Evolutionary conservation across 2,888 invertebrate species (phyloP), one percentile per base, ranked within the genome.

Genomic region (Nasonia oneida): DNA sequence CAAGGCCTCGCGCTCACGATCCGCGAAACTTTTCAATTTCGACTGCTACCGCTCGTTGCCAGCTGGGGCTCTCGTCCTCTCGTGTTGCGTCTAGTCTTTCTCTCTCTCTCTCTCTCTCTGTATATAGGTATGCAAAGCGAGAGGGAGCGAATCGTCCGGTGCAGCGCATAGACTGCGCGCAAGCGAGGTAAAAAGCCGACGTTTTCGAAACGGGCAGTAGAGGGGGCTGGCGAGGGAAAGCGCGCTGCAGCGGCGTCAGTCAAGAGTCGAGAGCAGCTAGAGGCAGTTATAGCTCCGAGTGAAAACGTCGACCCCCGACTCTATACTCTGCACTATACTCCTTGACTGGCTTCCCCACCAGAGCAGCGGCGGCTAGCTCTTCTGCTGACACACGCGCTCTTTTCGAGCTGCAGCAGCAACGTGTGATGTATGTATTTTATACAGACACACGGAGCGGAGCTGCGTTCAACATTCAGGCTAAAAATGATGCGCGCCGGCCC

Each of bases 401-500:
- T 77, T 42, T 39, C 47, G 8, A 61, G 71, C 71, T 71, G 71
- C 71, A 18, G 39, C 29, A 15, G 18, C 37, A 33, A 5, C 70
- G 29, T n/a, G 29, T 14, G 67, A 12, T 33, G 33, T 33, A 29
- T 33, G 33, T 33, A 29, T 33, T 47, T 42, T 42, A 42, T 53
- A 53, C 42, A 61, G 23, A 61, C 23, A 61, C n/a, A 3, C 23
- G 23, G 57, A 23, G 57, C 57, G 23, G 37, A 37, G n/a, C 15
- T 15, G 53, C 78, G 73, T 82, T 85, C 77, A 83, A 42, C 79
- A 90, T 90, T 89, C 89, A 88, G 89, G 90, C 91, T 92, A 91
- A 91, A 91, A 91, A 92, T 91, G 92, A 91, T 91, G 89, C 90
- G 89, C 71, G 64, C 89, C 57, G 88, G 84, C 88, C 87, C 79